These are phyloP conservation scores for Polypedilum pembai DNA, from an alignment of 1,140 invertebrate genomes.

Conservation along the genomic window DNA sequence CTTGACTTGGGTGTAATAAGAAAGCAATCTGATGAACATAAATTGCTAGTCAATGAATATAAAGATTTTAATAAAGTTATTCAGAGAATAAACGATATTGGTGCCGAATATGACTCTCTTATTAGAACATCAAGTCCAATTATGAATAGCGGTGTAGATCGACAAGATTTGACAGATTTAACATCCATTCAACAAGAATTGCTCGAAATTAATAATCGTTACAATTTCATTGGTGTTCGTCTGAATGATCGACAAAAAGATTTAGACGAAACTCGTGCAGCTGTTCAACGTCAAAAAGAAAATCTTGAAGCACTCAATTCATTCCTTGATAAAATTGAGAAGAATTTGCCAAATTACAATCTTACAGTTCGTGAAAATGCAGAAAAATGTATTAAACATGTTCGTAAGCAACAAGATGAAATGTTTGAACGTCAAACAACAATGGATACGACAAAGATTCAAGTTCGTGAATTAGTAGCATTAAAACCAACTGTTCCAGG, in stretches of 20 bases:
- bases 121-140: slow-evolving; percentile 66
- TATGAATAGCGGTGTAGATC: slow-evolving; percentile 55
- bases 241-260: slow-evolving; percentile 81
- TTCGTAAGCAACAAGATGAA: slow-evolving; percentile 80
- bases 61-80: slow-evolving; percentile 76
- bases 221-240: slow-evolving; percentile 77
- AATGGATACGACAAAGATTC: slow-evolving; percentile 78
- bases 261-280: slow-evolving; percentile 72
- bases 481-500: slow-evolving; percentile 75
- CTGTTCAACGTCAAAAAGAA: slow-evolving; percentile 75
- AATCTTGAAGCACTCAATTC: slow-evolving; percentile 65
- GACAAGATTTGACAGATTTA: slow-evolving; percentile 72
- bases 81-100: slow-evolving; percentile 87
- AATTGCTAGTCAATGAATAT: slow-evolving; percentile 84
- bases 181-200: slow-evolving; percentile 89
- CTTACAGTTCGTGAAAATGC: slow-evolving; percentile 85
- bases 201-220: slow-evolving; percentile 88
- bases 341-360: slow-evolving; percentile 68
- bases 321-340: slow-evolving; percentile 77
- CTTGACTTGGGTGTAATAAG: slow-evolving; percentile 80
- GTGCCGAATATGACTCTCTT: slow-evolving; percentile 74
- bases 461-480: slow-evolving; percentile 76
- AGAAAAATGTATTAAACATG: slow-evolving; percentile 75
- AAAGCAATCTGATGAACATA: slow-evolving; percentile 75
- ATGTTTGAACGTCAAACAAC: slow-evolving; percentile 90